Base-by-base conservation (phyloP, 2,113 vertebrate genomes). In the Prunella himalayana region DNA sequence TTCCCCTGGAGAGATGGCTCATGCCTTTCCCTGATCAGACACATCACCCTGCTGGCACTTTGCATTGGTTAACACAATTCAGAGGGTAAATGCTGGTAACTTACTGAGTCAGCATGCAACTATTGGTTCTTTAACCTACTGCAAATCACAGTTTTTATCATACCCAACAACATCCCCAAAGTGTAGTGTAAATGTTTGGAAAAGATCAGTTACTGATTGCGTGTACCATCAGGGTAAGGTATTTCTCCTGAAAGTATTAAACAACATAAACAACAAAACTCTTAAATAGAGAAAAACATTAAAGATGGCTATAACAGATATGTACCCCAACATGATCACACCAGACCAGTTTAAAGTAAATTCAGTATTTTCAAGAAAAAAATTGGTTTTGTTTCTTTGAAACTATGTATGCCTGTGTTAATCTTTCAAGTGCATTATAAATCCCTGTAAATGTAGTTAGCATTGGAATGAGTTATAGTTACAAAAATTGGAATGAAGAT, bases 401-500 rank as follows among this genome's bases (percentile, higher is more conserved):
- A 92, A 84, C 88, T 75, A 61, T 41, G 9, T 71, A 79, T 89
- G 51, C 70, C 56, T 75, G 41, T 89, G 4, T 95, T 92, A 92
- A 81, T 94, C 49, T 91, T 96, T 78, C 64, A 68, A 79, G 65
- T 87, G 53, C 84, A 56, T 78, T 88, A 86, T 59, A 86, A 94
- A 81, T 83, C 64, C 60, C 61, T 87, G 44, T 84, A 91, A 89
- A 85, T 69, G 84, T 33, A 61, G 61, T 76, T 90, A 89, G 69
- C 81, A 69, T 42, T 85, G 69, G 77, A 90, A 88, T 50, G 65
- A 96, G 75, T 71, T 92, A 91, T 17, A 68, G 80, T 68, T 71
- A 41, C 27, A 84, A 68, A 94, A 89, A 78, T 23, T 35, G 60
- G 76, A 87, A 53, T 87, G 73, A 79, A 94, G 78, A 91, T 71